Base-by-base conservation (phyloP, 2,888 invertebrate genomes). In the Harmothoe impar region DNA sequence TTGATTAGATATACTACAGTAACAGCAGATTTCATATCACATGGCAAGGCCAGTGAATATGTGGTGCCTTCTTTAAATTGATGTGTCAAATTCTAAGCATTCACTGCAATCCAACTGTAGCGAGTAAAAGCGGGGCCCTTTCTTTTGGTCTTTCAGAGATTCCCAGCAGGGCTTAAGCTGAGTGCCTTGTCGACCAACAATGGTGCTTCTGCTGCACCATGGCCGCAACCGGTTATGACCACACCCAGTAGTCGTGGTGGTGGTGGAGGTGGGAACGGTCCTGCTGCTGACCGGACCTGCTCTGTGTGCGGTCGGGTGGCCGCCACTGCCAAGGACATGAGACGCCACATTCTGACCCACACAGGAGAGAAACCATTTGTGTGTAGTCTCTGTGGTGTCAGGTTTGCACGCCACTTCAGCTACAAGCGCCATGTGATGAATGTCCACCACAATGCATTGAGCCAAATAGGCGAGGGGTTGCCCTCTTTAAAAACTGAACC, bases 101-200 rank as follows among this genome's bases (percentile, higher is more conserved):
- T 3, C 43, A 43, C 43, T 43, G 3, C 3, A 43, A 7, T 43
- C 43, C 43, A 43, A 43, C 5, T 43, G 10, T 3, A 43, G 43
- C 43, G 5, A 43, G 43, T 43, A 43, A 43, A 43, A 43, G 43
- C 10, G 43, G 43, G 43, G 43, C 5, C 1, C 29, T 77, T 77
- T 29, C 31, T 77, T 77, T 77, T 77, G 77, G 77, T 77, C 77
- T 77, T 77, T 77, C 77, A 77, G 77, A 25, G 68, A n/a, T n/a
- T 54, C 54, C n/a, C 54, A 54, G 54, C 10, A 20, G 54, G 54
- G 12, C 54, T 54, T 15, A 20, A 54, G 54, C 54, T 54, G 10
- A n/a, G n/a, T n/a, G 43, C 5, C 10, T 43, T 43, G 43, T 10
- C 43, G 5, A 43, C 43, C 43, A 10, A 10, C 43, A 43, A 43